Evolutionary conservation across 1,140 invertebrate species (phyloP), one percentile per base, ranked within the genome.

Genomic region (Drosophila baimaii): DNA sequence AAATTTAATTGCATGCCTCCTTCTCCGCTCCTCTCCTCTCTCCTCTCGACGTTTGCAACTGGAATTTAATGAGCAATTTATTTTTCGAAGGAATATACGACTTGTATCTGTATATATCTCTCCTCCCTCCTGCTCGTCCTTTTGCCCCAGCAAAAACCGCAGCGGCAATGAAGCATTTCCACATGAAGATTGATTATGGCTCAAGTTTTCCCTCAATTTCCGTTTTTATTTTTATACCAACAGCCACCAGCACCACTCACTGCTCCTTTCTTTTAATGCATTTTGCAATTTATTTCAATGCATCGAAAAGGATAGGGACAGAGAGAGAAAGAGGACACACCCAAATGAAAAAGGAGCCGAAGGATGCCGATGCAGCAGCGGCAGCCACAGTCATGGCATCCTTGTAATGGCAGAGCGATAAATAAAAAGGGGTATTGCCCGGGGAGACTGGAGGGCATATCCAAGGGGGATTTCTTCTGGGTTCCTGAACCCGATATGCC

Each of bases 101-200:
- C 47, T 31, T 41, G 49, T 37, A 25, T 29, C 58, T 47, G 25
- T 55, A 29, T 21, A 17, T 12, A 1, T 10, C 27, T 19, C 27
- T 13, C 9, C 10, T 29, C 35, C 6, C 19, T 1, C 6, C 29
- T 41, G n/a, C 21, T 23, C 33, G 13, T 27, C 49, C 13, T 33
- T 10, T 12, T 2, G 13, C 4, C 21, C 44, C 25, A 51, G n/a
- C 49, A 54, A 56, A 54, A 61, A 61, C 79, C 52, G 61, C 72
- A 62, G 41, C 31, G 19, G 68, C 77, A 78, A 61, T 74, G 80
- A 79, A 77, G 81, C 71, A 84, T 79, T 58, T 39, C 43, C 82
- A 79, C 66, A 86, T 88, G 71, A 86, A 88, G 82, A 86, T 86
- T 86, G 82, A 86, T 86, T 86, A 86, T 82, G 71, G 83, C 79